phyloP scores from a whole-genome alignment of 2,797 vertebrate species.

The Borostomias antarcticus region DNA sequence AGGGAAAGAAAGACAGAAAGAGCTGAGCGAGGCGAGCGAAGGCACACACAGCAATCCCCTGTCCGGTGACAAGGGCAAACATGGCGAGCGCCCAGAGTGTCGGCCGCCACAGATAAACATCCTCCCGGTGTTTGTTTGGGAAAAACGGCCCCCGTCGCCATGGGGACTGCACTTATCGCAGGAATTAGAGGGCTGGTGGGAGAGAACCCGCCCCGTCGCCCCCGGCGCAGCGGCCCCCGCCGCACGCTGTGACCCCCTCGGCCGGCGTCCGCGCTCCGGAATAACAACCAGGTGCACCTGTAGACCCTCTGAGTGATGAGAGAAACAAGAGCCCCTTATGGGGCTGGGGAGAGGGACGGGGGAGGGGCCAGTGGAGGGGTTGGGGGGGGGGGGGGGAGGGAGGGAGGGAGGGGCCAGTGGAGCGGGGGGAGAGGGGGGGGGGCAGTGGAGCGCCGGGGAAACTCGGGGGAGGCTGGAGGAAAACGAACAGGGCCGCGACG shows the following conservation, averaged over 20 bases:
- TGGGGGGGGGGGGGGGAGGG: slow-evolving; percentile 15
- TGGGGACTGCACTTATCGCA: slow-evolving; percentile 87
- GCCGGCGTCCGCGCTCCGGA: slow-evolving; percentile 51
- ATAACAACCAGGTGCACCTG: slow-evolving; percentile 69
- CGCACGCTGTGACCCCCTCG: slow-evolving; percentile 20
- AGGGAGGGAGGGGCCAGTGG: not conserved
- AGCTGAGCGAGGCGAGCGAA: not conserved
- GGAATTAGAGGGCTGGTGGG: slow-evolving; percentile 84
- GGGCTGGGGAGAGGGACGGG: slow-evolving; percentile 21
- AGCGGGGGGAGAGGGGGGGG: slow-evolving; percentile 31
- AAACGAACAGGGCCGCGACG: too few relatives aligned
- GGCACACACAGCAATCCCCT: slow-evolving; percentile 44
- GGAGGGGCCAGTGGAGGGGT: slow-evolving; percentile 26
- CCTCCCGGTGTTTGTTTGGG: slow-evolving; percentile 85
- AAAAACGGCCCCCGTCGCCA: slow-evolving; percentile 82
- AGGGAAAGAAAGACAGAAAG: slow-evolving; percentile 20
- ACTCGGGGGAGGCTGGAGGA: not conserved
- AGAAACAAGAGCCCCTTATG: slow-evolving; percentile 51
- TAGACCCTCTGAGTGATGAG: slow-evolving; percentile 50
- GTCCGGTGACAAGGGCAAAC: slow-evolving; percentile 81
- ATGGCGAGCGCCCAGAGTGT: slow-evolving; percentile 73
- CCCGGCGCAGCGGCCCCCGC: slow-evolving; percentile 62
- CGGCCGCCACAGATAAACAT: slow-evolving; percentile 86
- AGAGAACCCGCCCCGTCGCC: slow-evolving; percentile 79
- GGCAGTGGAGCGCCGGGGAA: slow-evolving; percentile 24